Evolutionary conservation across 2,888 invertebrate species (phyloP).

Genomic region (Pegoplata infirma): DNA sequence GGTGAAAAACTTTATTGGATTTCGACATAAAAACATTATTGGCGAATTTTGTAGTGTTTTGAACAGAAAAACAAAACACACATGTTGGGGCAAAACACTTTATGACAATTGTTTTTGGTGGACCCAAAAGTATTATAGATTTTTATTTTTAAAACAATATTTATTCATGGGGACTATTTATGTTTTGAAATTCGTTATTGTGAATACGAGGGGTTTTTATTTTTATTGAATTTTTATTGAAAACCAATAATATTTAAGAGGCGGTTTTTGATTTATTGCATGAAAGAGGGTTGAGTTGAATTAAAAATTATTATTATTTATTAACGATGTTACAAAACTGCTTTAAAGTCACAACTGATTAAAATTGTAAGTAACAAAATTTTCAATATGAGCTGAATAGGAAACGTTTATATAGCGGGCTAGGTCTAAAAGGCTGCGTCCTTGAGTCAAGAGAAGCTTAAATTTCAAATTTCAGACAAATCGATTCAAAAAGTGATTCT

Average conservation of each 20-base stretch:
- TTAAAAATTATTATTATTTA: no score
- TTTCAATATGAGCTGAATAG: no score
- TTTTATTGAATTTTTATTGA: slow-evolving; percentile 61
- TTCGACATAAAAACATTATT: slow-evolving; percentile 54
- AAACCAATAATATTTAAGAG: slow-evolving; percentile 44
- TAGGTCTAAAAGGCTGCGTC: no score
- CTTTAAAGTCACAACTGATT: no score
- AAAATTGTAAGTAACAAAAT: no score
- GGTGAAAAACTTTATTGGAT: slow-evolving; percentile 53
- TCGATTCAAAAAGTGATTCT: no score
- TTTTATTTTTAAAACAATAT: slow-evolving; percentile 44
- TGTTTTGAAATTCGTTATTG: neutral
- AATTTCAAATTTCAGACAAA: no score
- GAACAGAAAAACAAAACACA: neutral
- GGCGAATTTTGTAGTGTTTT: slow-evolving; percentile 41
- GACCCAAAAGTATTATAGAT: slow-evolving; percentile 54
- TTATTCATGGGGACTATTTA: slow-evolving; percentile 29
- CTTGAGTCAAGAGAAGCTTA: no score
- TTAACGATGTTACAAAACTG: no score
- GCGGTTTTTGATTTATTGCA: slow-evolving; percentile 44
- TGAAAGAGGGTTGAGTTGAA: no score
- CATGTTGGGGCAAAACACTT: slow-evolving; percentile 40
- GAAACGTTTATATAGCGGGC: no score
- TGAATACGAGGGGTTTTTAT: slow-evolving; percentile 22
- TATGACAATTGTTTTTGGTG: slow-evolving; percentile 55